A percentile compares a stretch with the other conserved stretches of the same genome.
Evolutionary conservation across 2,797 vertebrate species (phyloP).

Genomic region (Syndactyla subalaris): DNA sequence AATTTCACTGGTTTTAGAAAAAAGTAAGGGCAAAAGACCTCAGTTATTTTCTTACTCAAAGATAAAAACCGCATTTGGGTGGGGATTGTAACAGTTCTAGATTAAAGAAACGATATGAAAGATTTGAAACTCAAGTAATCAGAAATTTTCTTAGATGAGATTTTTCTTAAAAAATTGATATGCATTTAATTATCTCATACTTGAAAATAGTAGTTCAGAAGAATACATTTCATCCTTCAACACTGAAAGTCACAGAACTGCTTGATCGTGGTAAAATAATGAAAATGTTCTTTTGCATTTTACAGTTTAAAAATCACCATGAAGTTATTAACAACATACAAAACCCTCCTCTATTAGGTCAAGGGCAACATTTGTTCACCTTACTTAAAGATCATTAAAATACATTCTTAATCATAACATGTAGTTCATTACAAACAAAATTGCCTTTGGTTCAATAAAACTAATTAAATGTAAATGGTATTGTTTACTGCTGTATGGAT

Average conservation of each 20-base stretch:
- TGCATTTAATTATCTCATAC: neutral
- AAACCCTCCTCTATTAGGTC: conserved; percentile 81
- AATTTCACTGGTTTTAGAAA: neutral
- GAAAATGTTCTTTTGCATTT: conserved; percentile 67
- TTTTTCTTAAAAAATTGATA: neutral
- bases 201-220: neutral
- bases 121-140: neutral
- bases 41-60: neutral
- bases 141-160: neutral
- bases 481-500: conserved; percentile 87
- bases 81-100: neutral
- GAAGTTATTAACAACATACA: conserved; percentile 77
- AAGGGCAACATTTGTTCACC: conserved; percentile 87
- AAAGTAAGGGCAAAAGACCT: neutral
- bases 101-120: neutral
- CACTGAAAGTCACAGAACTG: conserved; percentile 62
- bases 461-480: conserved; percentile 93
- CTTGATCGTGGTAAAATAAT: conserved; percentile 72
- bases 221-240: conserved; percentile 27
- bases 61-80: accelerated
- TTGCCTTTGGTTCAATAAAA: conserved; percentile 88
- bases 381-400: conserved; percentile 90
- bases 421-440: conserved; percentile 88
- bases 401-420: conserved; percentile 88
- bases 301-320: conserved; percentile 73